Conservation (phyloP, 1,140 invertebrate genomes). For the Heliconius nattereri region DNA sequence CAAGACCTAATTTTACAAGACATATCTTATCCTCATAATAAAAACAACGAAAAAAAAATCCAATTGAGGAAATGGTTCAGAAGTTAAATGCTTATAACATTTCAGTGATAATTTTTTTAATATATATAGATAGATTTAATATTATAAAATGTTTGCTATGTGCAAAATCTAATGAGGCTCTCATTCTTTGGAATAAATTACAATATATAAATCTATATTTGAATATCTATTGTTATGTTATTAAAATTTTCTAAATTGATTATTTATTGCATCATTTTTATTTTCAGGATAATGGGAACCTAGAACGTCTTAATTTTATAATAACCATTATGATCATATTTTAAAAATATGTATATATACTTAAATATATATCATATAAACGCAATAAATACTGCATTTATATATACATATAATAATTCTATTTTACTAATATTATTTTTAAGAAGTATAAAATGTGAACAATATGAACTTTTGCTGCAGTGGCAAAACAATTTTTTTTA, state of each 20-base stretch:
- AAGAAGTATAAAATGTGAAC: constrained; percentile 53
- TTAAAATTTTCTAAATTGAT: constrained; percentile 12
- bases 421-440: constrained; percentile 56
- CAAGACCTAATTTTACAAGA: no score
- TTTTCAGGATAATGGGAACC: constrained; percentile 21
- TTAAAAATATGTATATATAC: constrained; percentile 24
- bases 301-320: constrained; percentile 24
- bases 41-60: no score
- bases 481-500: constrained; percentile 38
- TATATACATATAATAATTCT: constrained; percentile 28
- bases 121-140: not conserved
- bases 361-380: constrained; percentile 1
- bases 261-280: not conserved
- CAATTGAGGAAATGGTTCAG: no score
- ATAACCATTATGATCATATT: constrained; percentile 8
- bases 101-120: no score
- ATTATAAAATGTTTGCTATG: constrained; percentile 2
- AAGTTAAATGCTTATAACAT: no score
- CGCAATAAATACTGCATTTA: constrained; percentile 33
- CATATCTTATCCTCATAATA: no score
- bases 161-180: constrained; percentile 19
- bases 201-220: not conserved
- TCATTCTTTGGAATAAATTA: constrained; percentile 22
- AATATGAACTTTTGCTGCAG: constrained; percentile 46
- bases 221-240: constrained; percentile 11